Base-by-base conservation (phyloP, 2,888 invertebrate genomes). In the Athrips mouffetella region DNA sequence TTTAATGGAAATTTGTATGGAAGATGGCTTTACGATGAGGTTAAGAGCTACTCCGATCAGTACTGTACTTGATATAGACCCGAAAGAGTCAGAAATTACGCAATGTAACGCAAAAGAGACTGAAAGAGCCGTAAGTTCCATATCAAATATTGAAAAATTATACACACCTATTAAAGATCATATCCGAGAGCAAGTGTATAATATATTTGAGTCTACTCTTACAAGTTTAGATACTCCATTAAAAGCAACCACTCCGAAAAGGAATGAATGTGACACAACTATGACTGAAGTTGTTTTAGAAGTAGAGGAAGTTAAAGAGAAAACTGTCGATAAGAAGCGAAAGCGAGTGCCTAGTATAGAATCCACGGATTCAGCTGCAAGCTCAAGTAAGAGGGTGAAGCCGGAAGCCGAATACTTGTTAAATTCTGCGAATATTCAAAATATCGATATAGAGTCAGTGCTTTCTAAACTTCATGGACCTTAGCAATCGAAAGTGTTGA, bases 371-470 rank as follows among this genome's bases (percentile, higher is more conserved):
- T 62, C 67, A 45, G 55, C 58, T 2, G n/a, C n/a, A n/a, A 67
- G 57, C 53, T 75, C 74, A 21, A 67, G 42, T 45, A 89, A 82
- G 55, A 82, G 72, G 60, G 59, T 66, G 1, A 86, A 81, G 59
- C 62, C 76, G 4, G 80, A 84, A 44, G 57, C 80, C 3, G 70
- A 77, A 47, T 78, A 76, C 18, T 30, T 84, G 52, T 67, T 84
- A 11, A 72, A 74, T 58, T 70, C 83, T 4, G 71, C 80, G 31
- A 81, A 77, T 57, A 83, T 84, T 58, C 78, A 82, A 62, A 77
- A 88, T 62, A 79, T 89, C 45, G 89, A 88, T 65, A 89, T 89
- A 46, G 89, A 89, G 63, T 72, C 83, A 13, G 83, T 89, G 45
- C 63, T 89, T 29, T 81, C 71, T 61, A 85, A 87, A 60, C 63